Evolutionary conservation across 2,797 vertebrate genomes (phyloP).

Genomic region (Distichodus sexfasciatus): DNA sequence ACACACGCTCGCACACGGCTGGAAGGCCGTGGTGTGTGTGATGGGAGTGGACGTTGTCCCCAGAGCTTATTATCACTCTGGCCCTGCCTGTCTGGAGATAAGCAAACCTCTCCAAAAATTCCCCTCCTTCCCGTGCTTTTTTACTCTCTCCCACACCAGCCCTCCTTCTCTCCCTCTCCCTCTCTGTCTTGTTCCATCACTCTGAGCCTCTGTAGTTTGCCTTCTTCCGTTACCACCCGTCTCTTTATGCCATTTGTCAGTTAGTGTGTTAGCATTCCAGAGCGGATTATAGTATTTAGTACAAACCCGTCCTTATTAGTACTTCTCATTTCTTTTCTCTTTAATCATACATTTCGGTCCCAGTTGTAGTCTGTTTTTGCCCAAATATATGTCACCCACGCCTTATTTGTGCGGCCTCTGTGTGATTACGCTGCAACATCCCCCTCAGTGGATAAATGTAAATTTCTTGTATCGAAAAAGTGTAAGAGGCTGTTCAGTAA

Average conservation of each 20-base stretch:
- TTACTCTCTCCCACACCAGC: not conserved
- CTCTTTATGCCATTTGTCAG: slow-evolving; percentile 14
- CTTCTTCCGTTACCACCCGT: not conserved
- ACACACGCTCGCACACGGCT: slow-evolving; percentile 8
- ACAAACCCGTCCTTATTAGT: slow-evolving; percentile 5
- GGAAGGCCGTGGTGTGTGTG: slow-evolving; percentile 34
- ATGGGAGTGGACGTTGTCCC: slow-evolving; percentile 57
- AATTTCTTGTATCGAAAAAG: slow-evolving; percentile 23
- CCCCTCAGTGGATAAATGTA: slow-evolving; percentile 21
- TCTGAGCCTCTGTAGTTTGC: slow-evolving; percentile 14
- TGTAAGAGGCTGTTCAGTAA: slow-evolving; percentile 41
- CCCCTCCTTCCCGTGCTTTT: not conserved
- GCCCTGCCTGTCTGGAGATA: slow-evolving; percentile 66
- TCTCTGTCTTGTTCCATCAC: slow-evolving; percentile 14
- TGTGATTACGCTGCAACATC: slow-evolving; percentile 34
- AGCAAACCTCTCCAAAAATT: slow-evolving; percentile 51
- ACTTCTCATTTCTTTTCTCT: not conserved
- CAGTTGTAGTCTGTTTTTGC: not conserved
- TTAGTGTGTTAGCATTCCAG: slow-evolving; percentile 22
- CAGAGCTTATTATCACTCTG: slow-evolving; percentile 48
- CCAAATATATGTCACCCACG: slow-evolving; percentile 5
- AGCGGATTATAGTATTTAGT: slow-evolving; percentile 16
- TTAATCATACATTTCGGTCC: slow-evolving; percentile 5
- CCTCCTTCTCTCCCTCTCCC: not conserved
- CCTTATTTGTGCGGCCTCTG: slow-evolving; percentile 5